Evolutionary conservation across 2,888 invertebrate genomes (phyloP).

Genomic region (Amiota mariae): DNA sequence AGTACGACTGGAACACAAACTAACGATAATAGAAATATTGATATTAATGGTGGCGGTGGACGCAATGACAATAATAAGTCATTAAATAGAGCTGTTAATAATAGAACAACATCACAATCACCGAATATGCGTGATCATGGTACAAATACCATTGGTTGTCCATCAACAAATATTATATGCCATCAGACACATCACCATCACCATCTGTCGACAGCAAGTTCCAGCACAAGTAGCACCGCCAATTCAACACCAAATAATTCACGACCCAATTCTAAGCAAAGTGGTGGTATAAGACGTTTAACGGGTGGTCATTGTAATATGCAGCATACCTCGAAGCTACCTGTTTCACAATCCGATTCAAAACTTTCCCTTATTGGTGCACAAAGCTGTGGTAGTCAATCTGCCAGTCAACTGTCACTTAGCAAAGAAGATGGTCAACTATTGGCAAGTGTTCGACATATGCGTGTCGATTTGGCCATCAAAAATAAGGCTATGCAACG

Average conservation of each 20-base stretch:
- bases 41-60: conserved; percentile 16
- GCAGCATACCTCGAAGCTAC: conserved; percentile 72
- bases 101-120: neutral
- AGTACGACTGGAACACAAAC: conserved; percentile 50
- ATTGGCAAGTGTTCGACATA: conserved; percentile 84
- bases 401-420: conserved; percentile 55
- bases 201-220: conserved; percentile 65
- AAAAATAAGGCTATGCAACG: conserved; percentile 84
- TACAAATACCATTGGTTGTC: conserved; percentile 68
- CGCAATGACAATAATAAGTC: neutral
- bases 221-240: conserved; percentile 72
- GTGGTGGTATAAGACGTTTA: conserved; percentile 71
- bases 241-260: conserved; percentile 72
- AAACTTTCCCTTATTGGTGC: conserved; percentile 63
- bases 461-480: conserved; percentile 82
- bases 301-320: conserved; percentile 45
- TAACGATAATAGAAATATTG: conserved; percentile 22
- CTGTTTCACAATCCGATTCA: conserved; percentile 76
- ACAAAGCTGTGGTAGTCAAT: conserved; percentile 44
- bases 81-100: conserved; percentile 16
- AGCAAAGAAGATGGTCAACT: conserved; percentile 84
- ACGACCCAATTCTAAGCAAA: conserved; percentile 75
- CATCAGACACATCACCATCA: conserved; percentile 48
- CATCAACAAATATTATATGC: conserved; percentile 52
- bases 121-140: conserved; percentile 58